phyloP scores from a whole-genome alignment of 2,797 vertebrate species.

The Lophotriccus pileatus region DNA sequence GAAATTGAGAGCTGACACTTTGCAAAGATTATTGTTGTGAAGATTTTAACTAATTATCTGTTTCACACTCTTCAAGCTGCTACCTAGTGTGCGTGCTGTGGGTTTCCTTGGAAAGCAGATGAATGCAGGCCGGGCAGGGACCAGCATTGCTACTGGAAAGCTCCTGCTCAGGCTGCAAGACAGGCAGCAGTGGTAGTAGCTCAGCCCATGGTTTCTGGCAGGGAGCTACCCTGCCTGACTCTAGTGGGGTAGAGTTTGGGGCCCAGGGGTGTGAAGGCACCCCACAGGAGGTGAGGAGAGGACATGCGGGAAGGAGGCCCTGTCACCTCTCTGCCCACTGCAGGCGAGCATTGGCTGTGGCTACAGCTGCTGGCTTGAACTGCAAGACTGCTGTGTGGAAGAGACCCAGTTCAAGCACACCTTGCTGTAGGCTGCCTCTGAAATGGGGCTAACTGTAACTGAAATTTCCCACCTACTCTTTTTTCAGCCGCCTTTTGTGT shows the following conservation, averaged over 20 bases:
- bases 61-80: not conserved
- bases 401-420: fast-evolving
- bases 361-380: not conserved
- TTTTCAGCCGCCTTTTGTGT: not conserved
- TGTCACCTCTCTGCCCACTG: not conserved
- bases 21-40: not conserved
- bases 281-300: not conserved
- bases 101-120: not conserved
- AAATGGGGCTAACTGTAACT: not conserved
- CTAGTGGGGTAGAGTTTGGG: not conserved
- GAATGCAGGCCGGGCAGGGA: fast-evolving
- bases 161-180: not conserved
- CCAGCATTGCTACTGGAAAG: fast-evolving
- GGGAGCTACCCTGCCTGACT: not conserved
- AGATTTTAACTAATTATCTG: not conserved
- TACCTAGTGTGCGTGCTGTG: not conserved
- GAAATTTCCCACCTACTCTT: not conserved
- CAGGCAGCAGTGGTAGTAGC: not conserved
- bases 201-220: not conserved
- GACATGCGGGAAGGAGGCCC: not conserved
- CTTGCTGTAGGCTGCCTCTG: not conserved
- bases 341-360: not conserved
- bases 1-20: not conserved
- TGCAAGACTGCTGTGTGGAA: fast-evolving
- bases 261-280: not conserved